Evolutionary conservation across 2,113 vertebrate species (phyloP).

Genomic region (Python bivittatus): DNA sequence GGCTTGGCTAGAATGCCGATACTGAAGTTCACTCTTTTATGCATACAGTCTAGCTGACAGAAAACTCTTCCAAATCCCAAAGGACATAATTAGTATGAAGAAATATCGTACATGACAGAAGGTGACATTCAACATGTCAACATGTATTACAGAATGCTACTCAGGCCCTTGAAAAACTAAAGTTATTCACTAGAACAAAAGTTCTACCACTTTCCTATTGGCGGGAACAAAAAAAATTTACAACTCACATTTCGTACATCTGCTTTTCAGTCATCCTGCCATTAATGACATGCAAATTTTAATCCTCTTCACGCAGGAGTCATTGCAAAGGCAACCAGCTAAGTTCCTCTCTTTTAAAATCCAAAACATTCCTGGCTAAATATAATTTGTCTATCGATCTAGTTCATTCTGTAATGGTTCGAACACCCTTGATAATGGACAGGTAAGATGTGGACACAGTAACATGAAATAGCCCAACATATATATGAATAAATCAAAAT

Average conservation of each 20-base stretch:
- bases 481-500: no score
- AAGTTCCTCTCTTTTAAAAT: not conserved
- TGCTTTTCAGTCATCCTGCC: not conserved
- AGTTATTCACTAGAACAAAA: conserved; percentile 23
- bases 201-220: not conserved
- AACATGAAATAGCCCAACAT: no score
- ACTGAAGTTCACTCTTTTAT: not conserved
- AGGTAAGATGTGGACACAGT: not conserved
- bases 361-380: not conserved
- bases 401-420: not conserved
- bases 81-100: conserved; percentile 52
- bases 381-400: not conserved
- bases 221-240: not conserved
- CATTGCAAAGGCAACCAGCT: not conserved
- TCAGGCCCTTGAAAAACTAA: not conserved
- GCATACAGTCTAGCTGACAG: not conserved
- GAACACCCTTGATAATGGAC: not conserved
- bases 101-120: conserved; percentile 37
- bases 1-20: conserved; percentile 31
- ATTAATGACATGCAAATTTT: not conserved
- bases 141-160: conserved; percentile 14
- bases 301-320: not conserved
- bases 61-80: conserved; percentile 41
- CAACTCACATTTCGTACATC: not conserved
- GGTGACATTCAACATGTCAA: conserved; percentile 46